phyloP scores from a whole-genome alignment of 2,888 invertebrate genomes.

The Orthonevra nobilis region DNA sequence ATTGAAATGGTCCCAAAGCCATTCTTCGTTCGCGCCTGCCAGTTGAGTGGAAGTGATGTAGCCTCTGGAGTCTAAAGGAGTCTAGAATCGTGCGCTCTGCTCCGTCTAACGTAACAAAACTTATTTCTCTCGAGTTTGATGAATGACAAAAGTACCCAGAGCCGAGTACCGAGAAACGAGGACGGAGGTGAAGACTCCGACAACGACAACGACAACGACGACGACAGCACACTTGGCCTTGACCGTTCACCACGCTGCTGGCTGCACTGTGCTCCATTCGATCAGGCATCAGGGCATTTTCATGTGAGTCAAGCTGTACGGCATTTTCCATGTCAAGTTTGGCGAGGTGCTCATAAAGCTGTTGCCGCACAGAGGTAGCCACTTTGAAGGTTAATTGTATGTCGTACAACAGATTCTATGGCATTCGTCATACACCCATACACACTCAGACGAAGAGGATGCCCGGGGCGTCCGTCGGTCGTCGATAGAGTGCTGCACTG shows the following conservation, averaged over 20 bases:
- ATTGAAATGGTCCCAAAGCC: constrained; percentile 30
- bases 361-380: constrained; percentile 7
- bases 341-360: constrained; percentile 55
- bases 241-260: constrained; percentile 42
- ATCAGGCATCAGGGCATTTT: constrained; percentile 38
- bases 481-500: constrained; percentile 60
- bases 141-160: constrained; percentile 29
- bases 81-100: no score
- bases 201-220: constrained; percentile 42
- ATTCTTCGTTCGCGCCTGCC: constrained; percentile 48
- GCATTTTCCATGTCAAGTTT: constrained; percentile 61
- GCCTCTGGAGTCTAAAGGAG: constrained; percentile 49
- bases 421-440: constrained; percentile 50
- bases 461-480: constrained; percentile 30
- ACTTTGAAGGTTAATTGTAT: constrained; percentile 64
- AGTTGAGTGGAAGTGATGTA: constrained; percentile 48
- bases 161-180: no score
- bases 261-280: neutral
- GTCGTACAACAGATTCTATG: constrained; percentile 60
- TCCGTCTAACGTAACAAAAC: constrained; percentile 20
- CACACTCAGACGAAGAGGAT: neutral
- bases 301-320: constrained; percentile 39
- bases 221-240: constrained; percentile 51
- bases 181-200: constrained; percentile 41
- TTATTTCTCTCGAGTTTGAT: constrained; percentile 55